phyloP scores from a whole-genome alignment of 2,888 invertebrate species.

The Melitaea athalia region DNA sequence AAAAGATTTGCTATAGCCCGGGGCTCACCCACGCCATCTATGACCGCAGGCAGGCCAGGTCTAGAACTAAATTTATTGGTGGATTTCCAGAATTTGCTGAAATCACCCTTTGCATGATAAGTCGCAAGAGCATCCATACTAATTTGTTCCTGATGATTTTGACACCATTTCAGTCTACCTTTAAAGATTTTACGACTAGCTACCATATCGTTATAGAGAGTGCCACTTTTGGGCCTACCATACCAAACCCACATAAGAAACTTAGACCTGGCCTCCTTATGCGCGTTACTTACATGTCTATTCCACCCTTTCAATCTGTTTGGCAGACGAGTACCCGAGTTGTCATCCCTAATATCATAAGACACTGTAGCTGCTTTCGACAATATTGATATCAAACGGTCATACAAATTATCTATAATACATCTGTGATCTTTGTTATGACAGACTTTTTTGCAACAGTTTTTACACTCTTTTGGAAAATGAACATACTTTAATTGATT shows the following conservation, averaged over 20 bases:
- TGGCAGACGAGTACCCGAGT: neutral
- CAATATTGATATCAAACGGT: neutral
- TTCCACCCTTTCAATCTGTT: neutral
- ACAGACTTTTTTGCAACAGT: neutral
- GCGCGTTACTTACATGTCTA: neutral
- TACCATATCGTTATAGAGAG: too few relatives aligned
- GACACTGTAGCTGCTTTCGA: neutral
- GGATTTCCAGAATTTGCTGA: too few relatives aligned
- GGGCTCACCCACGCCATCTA: too few relatives aligned
- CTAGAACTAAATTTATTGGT: too few relatives aligned
- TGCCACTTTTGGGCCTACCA: too few relatives aligned
- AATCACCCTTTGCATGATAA: neutral
- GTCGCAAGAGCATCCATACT: neutral
- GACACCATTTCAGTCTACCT: neutral
- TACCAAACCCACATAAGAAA: neutral
- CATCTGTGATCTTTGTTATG: neutral
- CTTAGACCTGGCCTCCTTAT: neutral
- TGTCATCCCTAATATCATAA: neutral
- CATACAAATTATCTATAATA: neutral
- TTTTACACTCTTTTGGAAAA: neutral
- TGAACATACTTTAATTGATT: neutral
- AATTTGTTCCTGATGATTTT: neutral
- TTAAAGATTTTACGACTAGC: too few relatives aligned
- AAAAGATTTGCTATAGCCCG: too few relatives aligned
- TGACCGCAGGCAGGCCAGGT: too few relatives aligned